phyloP scores from a whole-genome alignment of 1,140 invertebrate species.

The Calosoma granatense region DNA sequence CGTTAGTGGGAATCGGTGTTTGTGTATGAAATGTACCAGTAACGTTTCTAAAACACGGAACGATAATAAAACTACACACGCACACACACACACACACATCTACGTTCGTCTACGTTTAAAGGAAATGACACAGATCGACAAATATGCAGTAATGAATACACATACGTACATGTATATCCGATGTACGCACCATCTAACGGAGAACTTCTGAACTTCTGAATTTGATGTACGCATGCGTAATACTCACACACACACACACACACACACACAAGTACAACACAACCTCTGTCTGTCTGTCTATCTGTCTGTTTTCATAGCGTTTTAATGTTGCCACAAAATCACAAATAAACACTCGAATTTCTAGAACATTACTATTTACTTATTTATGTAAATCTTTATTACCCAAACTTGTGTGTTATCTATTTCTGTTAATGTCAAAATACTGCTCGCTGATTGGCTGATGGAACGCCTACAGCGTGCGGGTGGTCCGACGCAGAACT shows the following conservation, averaged over 20 bases:
- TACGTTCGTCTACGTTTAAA: no score
- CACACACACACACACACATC: no score
- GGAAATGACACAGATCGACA: slow-evolving; percentile 11
- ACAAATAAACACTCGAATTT: slow-evolving; percentile 32
- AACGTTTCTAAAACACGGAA: neutral
- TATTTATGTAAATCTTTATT: slow-evolving; percentile 31
- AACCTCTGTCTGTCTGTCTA: no score
- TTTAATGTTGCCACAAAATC: slow-evolving; percentile 30
- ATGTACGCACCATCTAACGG: neutral
- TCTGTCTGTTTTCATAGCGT: slow-evolving; percentile 1
- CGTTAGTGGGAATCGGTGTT: neutral
- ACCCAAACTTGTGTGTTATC: slow-evolving; percentile 21
- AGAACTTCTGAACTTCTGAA: neutral
- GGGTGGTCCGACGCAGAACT: neutral
- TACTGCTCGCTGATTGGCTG: neutral
- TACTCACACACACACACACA: neutral
- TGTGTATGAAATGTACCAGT: neutral
- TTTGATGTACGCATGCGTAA: neutral
- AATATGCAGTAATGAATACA: neutral
- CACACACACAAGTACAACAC: no score
- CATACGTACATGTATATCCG: neutral
- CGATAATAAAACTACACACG: neutral
- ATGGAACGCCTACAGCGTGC: neutral
- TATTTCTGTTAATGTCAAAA: slow-evolving; percentile 21
- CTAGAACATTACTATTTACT: slow-evolving; percentile 31